Conservation (phyloP, 2,888 invertebrate species). For the Tiliacea citrago region DNA sequence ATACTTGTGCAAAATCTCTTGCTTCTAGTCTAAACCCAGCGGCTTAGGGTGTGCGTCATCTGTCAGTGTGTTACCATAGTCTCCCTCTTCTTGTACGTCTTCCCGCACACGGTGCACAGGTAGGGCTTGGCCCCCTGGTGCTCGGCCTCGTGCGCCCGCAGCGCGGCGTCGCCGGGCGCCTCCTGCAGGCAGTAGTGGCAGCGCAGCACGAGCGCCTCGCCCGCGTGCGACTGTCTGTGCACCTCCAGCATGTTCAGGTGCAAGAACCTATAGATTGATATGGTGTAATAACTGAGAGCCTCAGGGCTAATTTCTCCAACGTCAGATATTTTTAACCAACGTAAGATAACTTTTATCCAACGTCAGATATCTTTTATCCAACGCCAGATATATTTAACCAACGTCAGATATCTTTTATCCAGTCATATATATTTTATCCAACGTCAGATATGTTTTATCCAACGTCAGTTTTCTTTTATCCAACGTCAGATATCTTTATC, state of each 20-base stretch:
- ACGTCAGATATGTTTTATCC: too few relatives aligned
- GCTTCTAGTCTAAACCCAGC: too few relatives aligned
- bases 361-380: too few relatives aligned
- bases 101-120: conserved; percentile 81
- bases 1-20: too few relatives aligned
- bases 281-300: background rate
- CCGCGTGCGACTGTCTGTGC: conserved; percentile 80
- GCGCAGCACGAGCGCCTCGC: conserved; percentile 73
- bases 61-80: conserved; percentile 77
- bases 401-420: too few relatives aligned
- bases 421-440: too few relatives aligned
- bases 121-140: conserved; percentile 82
- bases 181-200: conserved; percentile 81
- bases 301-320: too few relatives aligned
- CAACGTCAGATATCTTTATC: too few relatives aligned
- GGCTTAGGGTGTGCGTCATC: too few relatives aligned
- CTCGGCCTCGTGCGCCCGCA: conserved; percentile 74
- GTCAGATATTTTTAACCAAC: background rate
- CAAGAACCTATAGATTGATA: conserved; percentile 71
- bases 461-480: too few relatives aligned
- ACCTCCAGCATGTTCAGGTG: conserved; percentile 83
- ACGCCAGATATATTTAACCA: too few relatives aligned
- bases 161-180: conserved; percentile 62
- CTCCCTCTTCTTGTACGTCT: conserved; percentile 80
- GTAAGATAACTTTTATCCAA: too few relatives aligned